Conservation (phyloP, 2,888 invertebrate genomes). For the Spialia ferax region DNA sequence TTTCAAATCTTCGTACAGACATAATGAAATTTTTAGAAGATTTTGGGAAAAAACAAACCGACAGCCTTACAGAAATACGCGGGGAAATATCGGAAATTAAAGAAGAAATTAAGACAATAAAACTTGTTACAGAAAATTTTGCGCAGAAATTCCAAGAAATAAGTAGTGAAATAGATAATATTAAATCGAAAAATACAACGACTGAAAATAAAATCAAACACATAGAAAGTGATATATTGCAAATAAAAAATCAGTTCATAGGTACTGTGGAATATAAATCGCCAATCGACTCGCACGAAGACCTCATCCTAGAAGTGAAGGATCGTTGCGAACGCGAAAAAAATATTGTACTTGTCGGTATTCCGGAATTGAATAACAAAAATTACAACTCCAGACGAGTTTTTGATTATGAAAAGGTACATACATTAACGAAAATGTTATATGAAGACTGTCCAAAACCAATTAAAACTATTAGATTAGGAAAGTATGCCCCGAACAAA, state of each 20-base stretch:
- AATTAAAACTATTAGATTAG: no score
- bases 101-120: slow-evolving; percentile 7
- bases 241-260: not conserved
- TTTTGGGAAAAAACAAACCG: slow-evolving; percentile 22
- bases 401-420: no score
- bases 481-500: no score
- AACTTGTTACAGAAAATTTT: slow-evolving; percentile 4
- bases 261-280: not conserved
- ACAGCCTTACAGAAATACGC: slow-evolving; percentile 5
- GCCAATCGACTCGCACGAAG: slow-evolving; percentile 38
- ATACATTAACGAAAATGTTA: no score
- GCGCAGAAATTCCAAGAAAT: not conserved
- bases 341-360: slow-evolving; percentile 47
- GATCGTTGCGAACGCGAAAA: slow-evolving; percentile 47
- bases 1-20: not conserved
- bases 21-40: not conserved
- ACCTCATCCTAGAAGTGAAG: slow-evolving; percentile 47
- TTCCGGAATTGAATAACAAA: slow-evolving; percentile 10
- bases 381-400: no score
- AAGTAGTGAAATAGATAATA: not conserved
- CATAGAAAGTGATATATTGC: not conserved
- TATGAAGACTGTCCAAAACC: no score
- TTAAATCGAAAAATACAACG: not conserved
- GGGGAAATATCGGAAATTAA: not conserved
- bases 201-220: not conserved